phyloP scores from a whole-genome alignment of 1,140 invertebrate species.

The Teleogryllus occipitalis region DNA sequence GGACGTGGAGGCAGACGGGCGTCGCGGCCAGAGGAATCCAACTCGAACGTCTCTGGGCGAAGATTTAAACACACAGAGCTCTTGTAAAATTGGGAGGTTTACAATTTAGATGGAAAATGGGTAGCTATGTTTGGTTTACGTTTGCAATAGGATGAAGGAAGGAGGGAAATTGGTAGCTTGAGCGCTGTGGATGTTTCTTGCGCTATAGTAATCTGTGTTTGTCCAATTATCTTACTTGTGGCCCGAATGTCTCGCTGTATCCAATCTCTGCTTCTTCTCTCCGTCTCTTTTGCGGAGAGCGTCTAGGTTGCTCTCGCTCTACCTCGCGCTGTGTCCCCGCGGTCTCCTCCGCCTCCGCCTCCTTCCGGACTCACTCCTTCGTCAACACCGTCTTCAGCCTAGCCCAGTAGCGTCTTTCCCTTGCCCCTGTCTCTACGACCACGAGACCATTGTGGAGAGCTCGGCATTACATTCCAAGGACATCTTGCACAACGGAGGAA shows the following conservation, averaged over 20 bases:
- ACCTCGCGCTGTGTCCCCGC: neutral
- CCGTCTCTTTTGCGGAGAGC: neutral
- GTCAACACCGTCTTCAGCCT: no score
- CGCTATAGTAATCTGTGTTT: neutral
- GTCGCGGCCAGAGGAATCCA: neutral
- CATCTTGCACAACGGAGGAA: no score
- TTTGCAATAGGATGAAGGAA: neutral
- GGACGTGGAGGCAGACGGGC: no score
- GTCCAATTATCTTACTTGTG: neutral
- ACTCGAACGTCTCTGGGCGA: neutral
- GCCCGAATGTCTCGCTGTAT: neutral
- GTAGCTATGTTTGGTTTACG: neutral
- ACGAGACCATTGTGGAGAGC: no score
- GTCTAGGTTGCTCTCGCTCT: neutral
- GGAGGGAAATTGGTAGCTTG: neutral
- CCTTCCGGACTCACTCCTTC: no score
- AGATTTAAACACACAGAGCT: conserved; percentile 4
- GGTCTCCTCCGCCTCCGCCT: no score
- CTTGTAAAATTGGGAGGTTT: neutral
- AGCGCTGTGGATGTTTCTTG: neutral
- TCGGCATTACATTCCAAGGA: no score
- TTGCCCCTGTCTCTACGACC: no score
- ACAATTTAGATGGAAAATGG: conserved; percentile 5
- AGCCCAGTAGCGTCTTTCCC: no score
- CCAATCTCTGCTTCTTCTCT: neutral